Evolutionary conservation across 1,140 invertebrate species (phyloP), one percentile per base, ranked within the genome.

Genomic region (Helicoverpa zea): DNA sequence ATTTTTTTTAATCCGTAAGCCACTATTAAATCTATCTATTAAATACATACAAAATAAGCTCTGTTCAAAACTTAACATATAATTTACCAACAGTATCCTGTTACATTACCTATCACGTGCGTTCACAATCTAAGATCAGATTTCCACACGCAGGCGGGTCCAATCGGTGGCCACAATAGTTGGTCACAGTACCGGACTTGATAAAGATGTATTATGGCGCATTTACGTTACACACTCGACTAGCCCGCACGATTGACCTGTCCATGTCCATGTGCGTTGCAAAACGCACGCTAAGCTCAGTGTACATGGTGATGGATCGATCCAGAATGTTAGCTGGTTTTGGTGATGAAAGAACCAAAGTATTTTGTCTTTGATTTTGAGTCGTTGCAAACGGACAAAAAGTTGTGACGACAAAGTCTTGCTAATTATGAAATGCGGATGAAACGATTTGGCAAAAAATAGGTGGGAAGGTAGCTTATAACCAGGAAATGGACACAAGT

Each of bases 201-300:
- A 76, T 68, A 68, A 79, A 79, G 77, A 70, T 79, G 77, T 79
- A 79, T 79, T 79, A 18, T 79, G 56, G 54, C 30, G 64, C 16
- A 49, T 66, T 79, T 59, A 52, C 66, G 77, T 70, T 79, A 79
- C 64, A 79, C 64, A 70, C 66, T 70, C 64, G 64, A 58, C 64
- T 79, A 66, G 66, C 58, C 70, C 79, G 84, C 91, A 90, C 90
- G 91, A 91, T 85, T 91, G 89, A 92, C 90, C 88, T 90, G 89
- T 89, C 86, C 88, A 86, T 90, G 89, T 89, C 86, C 88, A 86
- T 74, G 81, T 83, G 86, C 86, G 85, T 89, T 87, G 83, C 86
- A 84, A 89, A 87, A 88, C 76, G 72, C 13, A 49, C n/a, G 18
- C 29, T 78, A 81, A 49, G 59, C 51, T 49, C 47, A 51, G 81